A percentile compares a stretch with the other conserved stretches of the same genome.
Evolutionary conservation across 2,888 invertebrate species (phyloP).

Genomic region (Tachina fera): DNA sequence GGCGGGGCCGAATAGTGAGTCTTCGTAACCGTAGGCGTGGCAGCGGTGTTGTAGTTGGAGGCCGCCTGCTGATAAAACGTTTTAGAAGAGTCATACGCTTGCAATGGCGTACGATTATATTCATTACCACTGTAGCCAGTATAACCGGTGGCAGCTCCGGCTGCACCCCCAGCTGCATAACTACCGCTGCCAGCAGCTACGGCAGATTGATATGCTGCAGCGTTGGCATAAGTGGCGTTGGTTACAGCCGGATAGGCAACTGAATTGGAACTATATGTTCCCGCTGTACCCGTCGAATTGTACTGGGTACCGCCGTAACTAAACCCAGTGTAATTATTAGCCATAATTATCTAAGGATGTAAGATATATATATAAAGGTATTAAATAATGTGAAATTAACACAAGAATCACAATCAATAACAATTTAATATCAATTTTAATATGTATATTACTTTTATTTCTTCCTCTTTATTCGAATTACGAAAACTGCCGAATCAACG

Average conservation of each 20-base stretch:
- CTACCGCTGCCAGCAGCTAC: conserved; percentile 85
- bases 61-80: conserved; percentile 92
- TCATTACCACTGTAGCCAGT: conserved; percentile 84
- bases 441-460: conserved; percentile 53
- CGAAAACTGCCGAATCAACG: conserved; percentile 45
- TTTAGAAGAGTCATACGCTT: conserved; percentile 92
- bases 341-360: conserved; percentile 53
- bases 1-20: conserved; percentile 85
- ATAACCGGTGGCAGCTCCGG: conserved; percentile 89
- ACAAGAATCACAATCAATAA: conserved; percentile 17
- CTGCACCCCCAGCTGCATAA: conserved; percentile 83
- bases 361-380: conserved; percentile 21
- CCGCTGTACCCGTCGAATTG: conserved; percentile 91
- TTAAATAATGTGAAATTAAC: conserved; percentile 10
- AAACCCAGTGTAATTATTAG: conserved; percentile 97
- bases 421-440: conserved; percentile 4
- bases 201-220: conserved; percentile 92
- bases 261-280: conserved; percentile 87
- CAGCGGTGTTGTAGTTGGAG: conserved; percentile 83
- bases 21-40: conserved; percentile 81
- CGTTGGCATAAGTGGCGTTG: conserved; percentile 91
- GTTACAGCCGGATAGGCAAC: conserved; percentile 80
- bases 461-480: conserved; percentile 32
- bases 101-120: conserved; percentile 86
- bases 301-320: conserved; percentile 97